Conservation (phyloP, 2,888 invertebrate species). For the Bombylius major region DNA sequence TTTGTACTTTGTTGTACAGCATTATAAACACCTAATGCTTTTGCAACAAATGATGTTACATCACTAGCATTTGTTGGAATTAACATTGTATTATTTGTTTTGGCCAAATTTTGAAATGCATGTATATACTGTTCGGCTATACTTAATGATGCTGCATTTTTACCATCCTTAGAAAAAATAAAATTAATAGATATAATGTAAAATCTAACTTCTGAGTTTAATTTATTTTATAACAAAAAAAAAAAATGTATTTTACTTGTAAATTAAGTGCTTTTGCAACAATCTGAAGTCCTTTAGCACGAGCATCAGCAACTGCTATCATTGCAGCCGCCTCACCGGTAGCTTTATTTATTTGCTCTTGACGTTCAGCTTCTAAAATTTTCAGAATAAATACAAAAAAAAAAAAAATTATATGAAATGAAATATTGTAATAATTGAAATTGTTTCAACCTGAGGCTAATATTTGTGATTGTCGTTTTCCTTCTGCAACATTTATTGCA, state of each 20-base stretch:
- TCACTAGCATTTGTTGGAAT: constrained; percentile 77
- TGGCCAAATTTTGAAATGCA: constrained; percentile 88
- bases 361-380: constrained; percentile 72
- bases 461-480: constrained; percentile 81
- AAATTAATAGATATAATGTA: background rate
- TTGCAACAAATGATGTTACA: constrained; percentile 29
- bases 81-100: constrained; percentile 86
- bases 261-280: constrained; percentile 50
- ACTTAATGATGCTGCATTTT: constrained; percentile 79
- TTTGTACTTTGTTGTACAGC: background rate
- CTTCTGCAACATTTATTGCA: constrained; percentile 96
- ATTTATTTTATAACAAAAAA: background rate
- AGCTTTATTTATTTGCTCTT: constrained; percentile 90
- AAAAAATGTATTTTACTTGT: constrained; percentile 6
- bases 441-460: constrained; percentile 61
- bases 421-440: background rate
- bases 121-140: constrained; percentile 93
- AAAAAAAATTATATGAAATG: background rate
- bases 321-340: constrained; percentile 86
- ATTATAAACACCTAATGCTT: constrained; percentile 23
- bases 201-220: background rate
- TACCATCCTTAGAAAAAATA: constrained; percentile 50
- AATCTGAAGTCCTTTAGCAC: constrained; percentile 68
- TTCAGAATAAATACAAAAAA: constrained; percentile 1
- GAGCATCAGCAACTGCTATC: constrained; percentile 80